Percentiles rank a stretch among this genome's conserved stretches.
Conservation (phyloP, 2,113 vertebrate genomes). For the Aleadryas rufinucha region DNA sequence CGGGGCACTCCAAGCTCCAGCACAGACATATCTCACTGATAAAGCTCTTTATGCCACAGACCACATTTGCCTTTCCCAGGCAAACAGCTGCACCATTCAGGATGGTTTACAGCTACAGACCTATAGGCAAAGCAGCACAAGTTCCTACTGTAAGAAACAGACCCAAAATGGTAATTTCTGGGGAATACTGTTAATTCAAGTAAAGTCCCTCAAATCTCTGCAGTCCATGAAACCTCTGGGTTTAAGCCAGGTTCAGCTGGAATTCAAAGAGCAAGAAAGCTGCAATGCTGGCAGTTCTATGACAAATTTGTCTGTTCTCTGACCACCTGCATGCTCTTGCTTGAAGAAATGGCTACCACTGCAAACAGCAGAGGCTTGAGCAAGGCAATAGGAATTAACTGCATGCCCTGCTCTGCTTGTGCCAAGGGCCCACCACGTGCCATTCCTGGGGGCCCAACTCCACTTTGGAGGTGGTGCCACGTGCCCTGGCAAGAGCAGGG, state of each 20-base stretch:
- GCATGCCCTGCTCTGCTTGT: accelerated
- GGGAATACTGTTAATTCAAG: neutral
- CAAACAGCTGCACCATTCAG: neutral
- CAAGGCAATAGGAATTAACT: neutral
- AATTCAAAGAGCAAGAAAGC: neutral
- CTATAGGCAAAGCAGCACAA: neutral
- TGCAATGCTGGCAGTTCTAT: neutral
- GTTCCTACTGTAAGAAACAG: neutral
- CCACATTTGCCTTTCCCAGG: neutral
- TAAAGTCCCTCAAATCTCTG: neutral
- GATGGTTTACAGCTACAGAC: neutral
- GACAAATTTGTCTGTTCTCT: neutral
- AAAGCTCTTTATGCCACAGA: accelerated
- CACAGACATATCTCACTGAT: neutral
- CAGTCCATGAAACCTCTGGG: neutral
- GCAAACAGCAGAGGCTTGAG: neutral
- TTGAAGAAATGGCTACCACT: neutral
- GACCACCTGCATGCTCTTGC: neutral
- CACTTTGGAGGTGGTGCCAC: accelerated
- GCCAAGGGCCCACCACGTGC: accelerated
- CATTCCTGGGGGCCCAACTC: accelerated
- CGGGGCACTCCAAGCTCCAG: neutral
- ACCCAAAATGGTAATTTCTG: neutral
- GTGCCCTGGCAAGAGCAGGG: accelerated
- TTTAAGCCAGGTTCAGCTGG: neutral